These are phyloP conservation scores for Calidris pygmaea DNA, from an alignment of 2,113 vertebrate species.

Conservation along the genomic window DNA sequence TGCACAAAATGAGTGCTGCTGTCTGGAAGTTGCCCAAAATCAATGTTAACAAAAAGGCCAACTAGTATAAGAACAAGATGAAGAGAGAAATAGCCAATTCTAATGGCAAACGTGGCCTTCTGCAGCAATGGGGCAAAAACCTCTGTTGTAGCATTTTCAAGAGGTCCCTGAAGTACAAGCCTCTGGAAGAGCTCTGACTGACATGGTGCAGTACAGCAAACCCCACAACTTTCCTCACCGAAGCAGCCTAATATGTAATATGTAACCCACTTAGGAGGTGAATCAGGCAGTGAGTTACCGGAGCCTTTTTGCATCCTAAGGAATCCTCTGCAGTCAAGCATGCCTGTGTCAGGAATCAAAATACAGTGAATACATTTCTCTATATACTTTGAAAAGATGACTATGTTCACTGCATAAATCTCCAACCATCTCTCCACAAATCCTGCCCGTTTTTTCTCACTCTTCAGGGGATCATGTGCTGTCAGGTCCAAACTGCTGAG, in stretches of 20 bases:
- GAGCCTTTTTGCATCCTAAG: not conserved
- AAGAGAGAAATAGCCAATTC: not conserved
- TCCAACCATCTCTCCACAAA: not conserved
- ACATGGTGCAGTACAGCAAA: not conserved
- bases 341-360: not conserved
- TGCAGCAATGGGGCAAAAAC: not conserved
- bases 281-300: not conserved
- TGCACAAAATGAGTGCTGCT: not conserved
- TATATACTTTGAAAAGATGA: not conserved
- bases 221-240: not conserved
- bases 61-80: not conserved
- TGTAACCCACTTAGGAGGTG: not conserved
- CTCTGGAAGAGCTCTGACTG: not conserved
- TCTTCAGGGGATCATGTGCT: not conserved
- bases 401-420: not conserved
- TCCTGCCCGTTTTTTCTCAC: not conserved
- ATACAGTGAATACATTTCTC: not conserved
- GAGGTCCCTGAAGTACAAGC: not conserved
- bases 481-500: not conserved
- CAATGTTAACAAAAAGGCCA: not conserved
- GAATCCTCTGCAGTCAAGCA: not conserved
- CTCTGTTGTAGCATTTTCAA: not conserved
- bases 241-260: not conserved
- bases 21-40: not conserved
- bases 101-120: not conserved